phyloP scores from a whole-genome alignment of 2,113 vertebrate genomes.

The Ciconia boyciana region DNA sequence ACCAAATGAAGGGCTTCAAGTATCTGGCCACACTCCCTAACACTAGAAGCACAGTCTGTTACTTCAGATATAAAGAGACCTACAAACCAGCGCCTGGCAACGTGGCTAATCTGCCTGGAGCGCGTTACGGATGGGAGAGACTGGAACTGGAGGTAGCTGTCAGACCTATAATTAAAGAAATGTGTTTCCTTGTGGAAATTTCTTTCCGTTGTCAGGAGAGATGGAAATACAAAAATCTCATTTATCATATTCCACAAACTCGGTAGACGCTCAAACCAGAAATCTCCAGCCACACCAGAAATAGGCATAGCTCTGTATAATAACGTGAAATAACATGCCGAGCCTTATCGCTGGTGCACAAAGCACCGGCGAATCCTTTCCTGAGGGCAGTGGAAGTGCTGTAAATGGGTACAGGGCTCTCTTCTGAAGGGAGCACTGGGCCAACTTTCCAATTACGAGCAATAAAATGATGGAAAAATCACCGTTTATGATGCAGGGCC shows the following conservation, averaged over 20 bases:
- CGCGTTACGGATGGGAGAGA: background rate
- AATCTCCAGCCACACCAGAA: background rate
- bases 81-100: background rate
- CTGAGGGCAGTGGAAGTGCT: background rate
- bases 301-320: background rate
- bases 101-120: background rate
- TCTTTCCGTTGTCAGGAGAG: background rate
- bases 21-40: background rate
- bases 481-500: background rate
- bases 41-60: background rate
- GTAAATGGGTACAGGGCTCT: background rate
- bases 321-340: background rate
- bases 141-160: constrained; percentile 13
- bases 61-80: constrained; percentile 20
- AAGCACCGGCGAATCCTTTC: background rate
- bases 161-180: constrained; percentile 40
- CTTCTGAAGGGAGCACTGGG: background rate
- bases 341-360: background rate
- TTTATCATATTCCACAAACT: constrained; percentile 7
- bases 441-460: background rate
- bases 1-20: background rate
- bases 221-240: constrained; percentile 32
- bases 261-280: background rate
- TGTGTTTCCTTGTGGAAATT: background rate
- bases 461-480: background rate